Evolutionary conservation across 2,888 invertebrate genomes (phyloP).

Genomic region (Teleogryllus oceanicus): DNA sequence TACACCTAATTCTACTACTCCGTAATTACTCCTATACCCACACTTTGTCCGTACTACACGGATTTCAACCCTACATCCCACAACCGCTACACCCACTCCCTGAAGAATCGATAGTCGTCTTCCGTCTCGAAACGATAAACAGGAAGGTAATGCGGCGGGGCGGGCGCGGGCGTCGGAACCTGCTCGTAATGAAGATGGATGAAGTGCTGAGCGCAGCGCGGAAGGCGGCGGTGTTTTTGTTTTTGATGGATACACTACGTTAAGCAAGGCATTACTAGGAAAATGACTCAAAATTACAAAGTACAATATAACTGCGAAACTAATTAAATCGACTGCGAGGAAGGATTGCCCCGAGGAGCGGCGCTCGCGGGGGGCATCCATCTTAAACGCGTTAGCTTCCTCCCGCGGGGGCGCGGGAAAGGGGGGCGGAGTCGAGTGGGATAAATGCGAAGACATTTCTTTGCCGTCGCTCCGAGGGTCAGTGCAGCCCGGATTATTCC

Average conservation of each 20-base stretch:
- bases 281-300: slow-evolving; percentile 3
- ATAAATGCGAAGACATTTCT: too few relatives aligned
- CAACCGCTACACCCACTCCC: too few relatives aligned
- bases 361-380: not conserved
- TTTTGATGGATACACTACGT: slow-evolving; percentile 18
- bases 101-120: too few relatives aligned
- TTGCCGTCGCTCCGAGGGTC: too few relatives aligned
- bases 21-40: too few relatives aligned
- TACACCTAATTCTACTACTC: too few relatives aligned
- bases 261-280: not conserved
- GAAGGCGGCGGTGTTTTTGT: not conserved
- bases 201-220: slow-evolving; percentile 7
- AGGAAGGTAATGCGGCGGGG: not conserved
- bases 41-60: too few relatives aligned
- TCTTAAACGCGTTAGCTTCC: too few relatives aligned
- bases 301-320: slow-evolving; percentile 1
- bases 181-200: slow-evolving; percentile 8
- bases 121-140: not conserved
- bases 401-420: too few relatives aligned
- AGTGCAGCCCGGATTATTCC: too few relatives aligned
- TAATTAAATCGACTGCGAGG: slow-evolving; percentile 6
- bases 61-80: too few relatives aligned
- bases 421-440: too few relatives aligned
- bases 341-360: not conserved
- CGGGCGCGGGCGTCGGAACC: not conserved